Base-by-base conservation (phyloP, 2,113 vertebrate genomes). In the Sceloporus undulatus region DNA sequence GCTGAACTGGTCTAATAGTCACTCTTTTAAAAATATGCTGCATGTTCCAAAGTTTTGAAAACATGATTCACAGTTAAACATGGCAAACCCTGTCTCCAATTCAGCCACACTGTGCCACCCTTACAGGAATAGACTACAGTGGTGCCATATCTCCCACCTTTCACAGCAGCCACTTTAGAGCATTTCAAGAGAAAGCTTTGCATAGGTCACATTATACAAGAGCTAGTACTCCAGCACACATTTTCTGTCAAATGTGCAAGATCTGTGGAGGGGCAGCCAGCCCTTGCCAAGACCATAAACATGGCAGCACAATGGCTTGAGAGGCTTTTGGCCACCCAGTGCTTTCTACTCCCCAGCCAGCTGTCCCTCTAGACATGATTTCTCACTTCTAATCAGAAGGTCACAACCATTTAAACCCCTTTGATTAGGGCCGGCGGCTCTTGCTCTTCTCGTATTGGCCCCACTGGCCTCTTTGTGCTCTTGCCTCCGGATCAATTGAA, bases 401-500 rank as follows among this genome's bases (percentile, higher is more conserved):
- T 94, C 93, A 92, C 88, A 86, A 88, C 42, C 92, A 90, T 92
- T 93, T 93, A 91, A 91, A 91, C 91, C 81, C 84, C 81, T 85
- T 23, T 94, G 93, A 92, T 87, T 86, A 91, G 92, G 91, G 92
- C 94, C 91, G 89, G 89, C 0, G 8, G 56, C 90, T 86, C 0
- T 0, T 10, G 70, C 79, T 87, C 85, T 90, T 92, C 85, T 89
- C 48, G 85, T 84, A 80, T 54, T 85, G 81, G 88, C 13, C 38
- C 75, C 87, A 84, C 85, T 0, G 9, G 88, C 92, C 94, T 92
- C 94, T 91, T 94, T 92, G 54, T 0, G 70, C 91, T 91, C 87
- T 91, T 0, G 68, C 92, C 89, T 48, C 82, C 14, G 68, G 92
- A 96, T 96, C 96, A 95, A 96, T 95, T 90, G 95, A 93, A 96